Evolutionary conservation across 2,888 invertebrate species (phyloP).

Genomic region (Elegia similella): DNA sequence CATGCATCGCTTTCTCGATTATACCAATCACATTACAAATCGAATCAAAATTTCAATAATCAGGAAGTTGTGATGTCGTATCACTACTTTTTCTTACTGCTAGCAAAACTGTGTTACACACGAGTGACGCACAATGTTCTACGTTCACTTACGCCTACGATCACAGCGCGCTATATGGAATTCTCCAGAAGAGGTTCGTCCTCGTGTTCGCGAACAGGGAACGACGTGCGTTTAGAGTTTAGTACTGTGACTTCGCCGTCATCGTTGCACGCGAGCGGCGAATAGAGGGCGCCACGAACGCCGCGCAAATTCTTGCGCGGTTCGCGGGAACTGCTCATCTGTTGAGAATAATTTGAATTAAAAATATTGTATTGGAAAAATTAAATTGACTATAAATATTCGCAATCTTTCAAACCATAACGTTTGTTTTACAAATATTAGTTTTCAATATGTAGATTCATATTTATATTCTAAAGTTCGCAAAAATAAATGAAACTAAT

Average conservation of each 20-base stretch:
- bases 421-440: no score
- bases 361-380: no score
- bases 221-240: conserved; percentile 38
- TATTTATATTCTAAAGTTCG: no score
- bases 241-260: conserved; percentile 61
- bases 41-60: conserved; percentile 26
- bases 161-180: conserved; percentile 69
- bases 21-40: background rate
- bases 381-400: no score
- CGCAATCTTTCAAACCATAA: no score
- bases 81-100: conserved; percentile 32
- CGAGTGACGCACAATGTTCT: conserved; percentile 12
- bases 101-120: conserved; percentile 17
- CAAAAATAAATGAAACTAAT: no score
- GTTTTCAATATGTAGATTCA: no score
- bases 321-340: conserved; percentile 39
- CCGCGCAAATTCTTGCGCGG: conserved; percentile 41
- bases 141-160: conserved; percentile 48
- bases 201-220: conserved; percentile 42
- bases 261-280: conserved; percentile 62
- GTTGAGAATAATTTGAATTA: conserved; percentile 18
- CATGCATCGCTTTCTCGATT: background rate
- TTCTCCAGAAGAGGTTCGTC: conserved; percentile 64
- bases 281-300: conserved; percentile 50
- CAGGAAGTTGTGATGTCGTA: conserved; percentile 36